These are phyloP conservation scores for Theretra japonica DNA, from an alignment of 2,888 invertebrate species.

Conservation along the genomic window DNA sequence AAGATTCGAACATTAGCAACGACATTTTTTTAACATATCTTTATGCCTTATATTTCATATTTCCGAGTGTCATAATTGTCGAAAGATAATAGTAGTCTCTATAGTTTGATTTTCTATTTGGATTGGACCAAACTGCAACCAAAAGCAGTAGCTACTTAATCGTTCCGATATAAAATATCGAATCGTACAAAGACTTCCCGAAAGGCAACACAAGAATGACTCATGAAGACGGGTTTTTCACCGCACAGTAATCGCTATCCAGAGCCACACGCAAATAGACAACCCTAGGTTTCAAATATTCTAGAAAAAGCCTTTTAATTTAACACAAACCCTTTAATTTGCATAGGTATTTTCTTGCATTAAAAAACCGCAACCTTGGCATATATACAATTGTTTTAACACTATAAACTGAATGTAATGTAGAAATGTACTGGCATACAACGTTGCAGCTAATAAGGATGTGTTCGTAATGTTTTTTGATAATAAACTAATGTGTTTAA, in stretches of 20 bases:
- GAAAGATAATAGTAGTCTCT: too few species aligned
- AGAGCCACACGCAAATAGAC: background rate
- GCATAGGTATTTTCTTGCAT: background rate
- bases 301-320: too few species aligned
- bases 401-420: background rate
- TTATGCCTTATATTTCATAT: too few species aligned
- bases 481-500: slow-evolving; percentile 2
- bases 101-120: too few species aligned
- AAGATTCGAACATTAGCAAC: too few species aligned
- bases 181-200: background rate
- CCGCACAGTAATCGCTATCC: background rate
- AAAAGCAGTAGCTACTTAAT: too few species aligned
- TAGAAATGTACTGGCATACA: background rate
- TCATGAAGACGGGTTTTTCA: background rate
- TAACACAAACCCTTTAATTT: background rate
- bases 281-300: background rate
- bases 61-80: too few species aligned
- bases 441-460: slow-evolving; percentile 4
- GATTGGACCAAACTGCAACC: too few species aligned
- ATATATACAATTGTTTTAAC: background rate
- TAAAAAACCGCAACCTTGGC: slow-evolving; percentile 4
- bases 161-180: background rate
- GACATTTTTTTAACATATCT: too few species aligned
- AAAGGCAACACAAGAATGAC: background rate
- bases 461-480: background rate